These are phyloP conservation scores for Serranus cabrilla DNA, from an alignment of 2,797 vertebrate species.

Conservation along the genomic window DNA sequence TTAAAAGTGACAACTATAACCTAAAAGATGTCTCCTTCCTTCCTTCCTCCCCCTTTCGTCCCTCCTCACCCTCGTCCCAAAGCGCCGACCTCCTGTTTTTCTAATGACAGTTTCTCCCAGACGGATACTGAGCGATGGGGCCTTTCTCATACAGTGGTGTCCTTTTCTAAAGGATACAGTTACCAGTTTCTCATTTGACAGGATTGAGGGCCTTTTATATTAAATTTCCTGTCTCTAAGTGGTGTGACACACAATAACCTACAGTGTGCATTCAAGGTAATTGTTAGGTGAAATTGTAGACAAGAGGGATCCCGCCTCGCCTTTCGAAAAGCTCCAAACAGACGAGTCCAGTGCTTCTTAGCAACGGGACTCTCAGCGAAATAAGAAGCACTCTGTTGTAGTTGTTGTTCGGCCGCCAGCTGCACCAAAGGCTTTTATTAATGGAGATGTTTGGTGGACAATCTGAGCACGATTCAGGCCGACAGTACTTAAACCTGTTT, in stretches of 20 bases:
- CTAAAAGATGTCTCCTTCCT: not conserved
- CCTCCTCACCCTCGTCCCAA: not conserved
- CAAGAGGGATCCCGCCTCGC: conserved; percentile 43
- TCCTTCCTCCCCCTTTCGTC: not conserved
- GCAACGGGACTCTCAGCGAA: conserved; percentile 50
- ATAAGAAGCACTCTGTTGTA: conserved; percentile 59
- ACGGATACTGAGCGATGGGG: not conserved
- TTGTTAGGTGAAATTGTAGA: conserved; percentile 73
- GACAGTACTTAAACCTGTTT: conserved; percentile 53
- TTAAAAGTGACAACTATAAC: no score
- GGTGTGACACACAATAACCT: conserved; percentile 67
- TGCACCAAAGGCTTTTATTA: conserved; percentile 53
- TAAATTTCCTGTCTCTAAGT: conserved; percentile 59
- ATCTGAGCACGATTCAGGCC: conserved; percentile 53
- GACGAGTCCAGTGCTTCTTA: conserved; percentile 57
- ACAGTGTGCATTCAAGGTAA: conserved; percentile 56
- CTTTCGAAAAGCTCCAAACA: conserved; percentile 43
- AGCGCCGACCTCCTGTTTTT: conserved; percentile 1
- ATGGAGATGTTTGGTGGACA: conserved; percentile 54
- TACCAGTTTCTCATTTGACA: conserved; percentile 52
- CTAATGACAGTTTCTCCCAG: conserved; percentile 9
- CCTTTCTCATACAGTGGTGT: conserved; percentile 15
- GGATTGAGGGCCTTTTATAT: conserved; percentile 44
- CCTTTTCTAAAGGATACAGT: conserved; percentile 58
- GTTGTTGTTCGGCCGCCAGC: conserved; percentile 57